Percentiles rank a stretch among this genome's conserved stretches.
Evolutionary conservation across 2,113 vertebrate species (phyloP).

Genomic region (Pangasianodon hypophthalmus): DNA sequence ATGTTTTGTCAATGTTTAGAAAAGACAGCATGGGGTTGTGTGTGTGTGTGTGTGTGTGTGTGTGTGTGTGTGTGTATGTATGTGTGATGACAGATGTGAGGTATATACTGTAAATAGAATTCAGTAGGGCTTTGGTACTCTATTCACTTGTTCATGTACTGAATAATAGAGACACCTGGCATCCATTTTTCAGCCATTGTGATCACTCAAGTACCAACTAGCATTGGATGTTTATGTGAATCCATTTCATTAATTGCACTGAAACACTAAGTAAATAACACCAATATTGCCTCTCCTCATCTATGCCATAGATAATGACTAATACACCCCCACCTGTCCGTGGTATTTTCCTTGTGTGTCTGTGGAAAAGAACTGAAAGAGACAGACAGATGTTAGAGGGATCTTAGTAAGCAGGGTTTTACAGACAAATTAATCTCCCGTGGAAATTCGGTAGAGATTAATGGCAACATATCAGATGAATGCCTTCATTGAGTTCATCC

Average conservation of each 20-base stretch:
- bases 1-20: not conserved
- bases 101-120: not conserved
- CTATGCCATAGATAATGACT: not conserved
- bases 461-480: slow-evolving; percentile 57
- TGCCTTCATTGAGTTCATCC: slow-evolving; percentile 57
- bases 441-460: slow-evolving; percentile 44
- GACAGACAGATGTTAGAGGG: not conserved
- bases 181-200: not conserved
- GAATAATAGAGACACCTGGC: not conserved
- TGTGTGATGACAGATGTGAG: not conserved
- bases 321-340: not conserved
- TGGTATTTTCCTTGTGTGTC: not conserved
- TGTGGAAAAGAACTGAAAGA: not conserved
- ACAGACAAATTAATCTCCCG: slow-evolving; percentile 49
- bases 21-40: not conserved
- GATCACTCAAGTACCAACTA: not conserved
- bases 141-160: not conserved
- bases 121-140: not conserved
- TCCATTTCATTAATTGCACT: not conserved
- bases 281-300: not conserved
- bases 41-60: not conserved
- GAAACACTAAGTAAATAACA: not conserved
- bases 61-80: not conserved
- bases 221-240: not conserved
- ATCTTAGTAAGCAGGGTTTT: slow-evolving; percentile 34